These are phyloP conservation scores for Thecophora atra DNA, from an alignment of 2,888 invertebrate species.

Conservation along the genomic window DNA sequence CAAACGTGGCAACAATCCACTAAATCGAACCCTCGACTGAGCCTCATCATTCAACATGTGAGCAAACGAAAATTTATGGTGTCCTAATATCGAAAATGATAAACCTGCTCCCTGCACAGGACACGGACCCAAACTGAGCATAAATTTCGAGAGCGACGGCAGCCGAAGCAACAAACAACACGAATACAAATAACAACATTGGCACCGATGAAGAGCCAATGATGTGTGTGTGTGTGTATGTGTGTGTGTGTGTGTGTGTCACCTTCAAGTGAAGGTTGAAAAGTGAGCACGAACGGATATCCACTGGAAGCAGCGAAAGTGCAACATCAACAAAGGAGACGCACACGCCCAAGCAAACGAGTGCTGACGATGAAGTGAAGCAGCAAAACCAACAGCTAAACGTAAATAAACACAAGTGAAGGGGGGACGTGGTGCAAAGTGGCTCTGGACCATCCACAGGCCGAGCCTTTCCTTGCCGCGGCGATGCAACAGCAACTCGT, in stretches of 20 bases:
- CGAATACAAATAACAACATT: constrained; percentile 9
- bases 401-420: constrained; percentile 14
- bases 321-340: constrained; percentile 17
- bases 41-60: constrained; percentile 9
- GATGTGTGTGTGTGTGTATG: not conserved
- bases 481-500: not conserved
- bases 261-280: constrained; percentile 7
- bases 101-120: constrained; percentile 37
- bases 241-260: no score
- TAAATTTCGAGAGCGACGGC: constrained; percentile 13
- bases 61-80: constrained; percentile 53
- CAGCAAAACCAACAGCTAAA: not conserved
- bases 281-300: constrained; percentile 1
- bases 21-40: not conserved
- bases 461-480: no score
- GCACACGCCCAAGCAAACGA: constrained; percentile 3
- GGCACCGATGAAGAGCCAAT: not conserved
- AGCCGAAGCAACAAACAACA: not conserved
- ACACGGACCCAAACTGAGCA: constrained; percentile 9
- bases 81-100: constrained; percentile 53
- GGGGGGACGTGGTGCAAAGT: not conserved
- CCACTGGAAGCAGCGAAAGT: constrained; percentile 32
- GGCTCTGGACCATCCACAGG: not conserved
- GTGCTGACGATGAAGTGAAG: not conserved
- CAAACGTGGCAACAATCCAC: no score